Conservation (phyloP, 2,113 vertebrate species). For the Brachirus orientalis region DNA sequence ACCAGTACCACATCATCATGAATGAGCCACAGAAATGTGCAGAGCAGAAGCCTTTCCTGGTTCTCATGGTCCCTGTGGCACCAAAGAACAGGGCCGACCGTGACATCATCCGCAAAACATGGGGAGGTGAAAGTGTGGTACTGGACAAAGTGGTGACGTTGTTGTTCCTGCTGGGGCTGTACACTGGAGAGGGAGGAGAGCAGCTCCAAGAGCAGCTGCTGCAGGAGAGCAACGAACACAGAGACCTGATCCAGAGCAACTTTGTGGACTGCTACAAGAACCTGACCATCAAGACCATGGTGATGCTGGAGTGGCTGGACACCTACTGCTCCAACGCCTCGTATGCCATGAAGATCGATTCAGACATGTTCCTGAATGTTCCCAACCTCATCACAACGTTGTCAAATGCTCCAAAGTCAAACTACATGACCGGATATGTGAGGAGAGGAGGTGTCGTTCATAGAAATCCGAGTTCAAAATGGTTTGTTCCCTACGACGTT, state of each 20-base stretch:
- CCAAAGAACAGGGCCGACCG: slow-evolving; percentile 56
- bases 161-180: slow-evolving; percentile 77
- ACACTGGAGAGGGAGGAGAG: not conserved
- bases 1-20: slow-evolving; percentile 71
- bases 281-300: slow-evolving; percentile 85
- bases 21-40: slow-evolving; percentile 70
- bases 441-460: not conserved
- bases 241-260: slow-evolving; percentile 83
- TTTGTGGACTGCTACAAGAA: slow-evolving; percentile 87
- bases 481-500: slow-evolving; percentile 71
- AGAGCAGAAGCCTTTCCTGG: slow-evolving; percentile 70
- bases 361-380: slow-evolving; percentile 83
- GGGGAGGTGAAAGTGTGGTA: slow-evolving; percentile 71
- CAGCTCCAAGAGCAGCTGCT: slow-evolving; percentile 42
- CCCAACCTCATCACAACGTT: slow-evolving; percentile 52
- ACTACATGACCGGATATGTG: slow-evolving; percentile 66
- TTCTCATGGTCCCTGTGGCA: slow-evolving; percentile 77
- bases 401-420: not conserved
- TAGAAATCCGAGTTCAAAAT: slow-evolving; percentile 45
- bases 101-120: slow-evolving; percentile 70
- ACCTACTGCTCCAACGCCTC: slow-evolving; percentile 70
- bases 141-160: slow-evolving; percentile 46
- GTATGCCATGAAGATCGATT: slow-evolving; percentile 84
- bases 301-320: slow-evolving; percentile 87
- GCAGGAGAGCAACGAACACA: slow-evolving; percentile 73